Conservation (phyloP, 1,140 invertebrate species). For the Drepana arcuata region DNA sequence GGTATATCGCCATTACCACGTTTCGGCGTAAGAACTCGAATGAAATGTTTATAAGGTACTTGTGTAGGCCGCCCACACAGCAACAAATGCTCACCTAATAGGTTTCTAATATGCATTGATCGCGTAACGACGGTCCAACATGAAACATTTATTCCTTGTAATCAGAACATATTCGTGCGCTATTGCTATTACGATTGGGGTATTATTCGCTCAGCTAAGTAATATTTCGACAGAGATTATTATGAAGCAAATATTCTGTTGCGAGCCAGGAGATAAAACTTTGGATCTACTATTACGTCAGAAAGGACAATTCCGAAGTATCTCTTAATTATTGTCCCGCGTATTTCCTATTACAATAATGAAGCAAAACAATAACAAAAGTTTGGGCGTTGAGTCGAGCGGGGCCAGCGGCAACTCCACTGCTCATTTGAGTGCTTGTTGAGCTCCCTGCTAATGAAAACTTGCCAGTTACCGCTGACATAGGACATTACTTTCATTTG, state of each 20-base stretch:
- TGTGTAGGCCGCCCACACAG: slow-evolving; percentile 5
- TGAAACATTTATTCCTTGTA: too few relatives aligned
- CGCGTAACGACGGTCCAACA: slow-evolving; percentile 15
- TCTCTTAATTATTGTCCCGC: slow-evolving; percentile 64
- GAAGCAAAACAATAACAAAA: slow-evolving; percentile 69
- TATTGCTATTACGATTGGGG: slow-evolving; percentile 39
- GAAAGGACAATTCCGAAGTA: slow-evolving; percentile 50
- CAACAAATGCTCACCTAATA: slow-evolving; percentile 26
- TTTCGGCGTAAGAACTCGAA: not conserved
- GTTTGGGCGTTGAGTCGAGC: slow-evolving; percentile 59
- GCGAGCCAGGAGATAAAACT: slow-evolving; percentile 52
- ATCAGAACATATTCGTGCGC: too few relatives aligned
- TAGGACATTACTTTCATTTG: slow-evolving; percentile 50
- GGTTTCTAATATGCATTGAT: slow-evolving; percentile 34
- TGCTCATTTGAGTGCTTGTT: slow-evolving; percentile 63
- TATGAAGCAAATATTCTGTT: slow-evolving; percentile 47
- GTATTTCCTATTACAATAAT: slow-evolving; percentile 70
- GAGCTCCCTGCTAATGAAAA: slow-evolving; percentile 57
- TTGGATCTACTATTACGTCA: slow-evolving; percentile 50
- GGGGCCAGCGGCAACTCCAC: slow-evolving; percentile 47
- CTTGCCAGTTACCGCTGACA: slow-evolving; percentile 56
- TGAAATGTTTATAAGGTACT: slow-evolving; percentile 4
- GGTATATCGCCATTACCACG: too few relatives aligned
- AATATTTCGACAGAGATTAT: slow-evolving; percentile 47
- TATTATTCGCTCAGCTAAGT: slow-evolving; percentile 37